phyloP scores from a whole-genome alignment of 2,113 vertebrate genomes.

The Salvelinus sp. region DNA sequence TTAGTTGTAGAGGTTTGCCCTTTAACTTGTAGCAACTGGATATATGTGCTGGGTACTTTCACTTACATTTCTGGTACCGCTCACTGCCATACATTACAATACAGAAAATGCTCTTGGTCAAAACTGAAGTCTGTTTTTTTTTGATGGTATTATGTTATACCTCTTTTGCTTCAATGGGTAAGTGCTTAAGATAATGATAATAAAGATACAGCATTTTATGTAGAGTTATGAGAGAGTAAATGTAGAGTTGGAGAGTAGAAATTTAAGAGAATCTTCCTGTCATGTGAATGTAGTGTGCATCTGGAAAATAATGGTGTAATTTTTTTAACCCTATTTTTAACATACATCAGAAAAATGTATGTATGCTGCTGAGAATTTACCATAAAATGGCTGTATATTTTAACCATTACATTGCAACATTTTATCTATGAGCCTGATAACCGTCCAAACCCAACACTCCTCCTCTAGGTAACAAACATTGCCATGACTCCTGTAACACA shows the following conservation, averaged over 20 bases:
- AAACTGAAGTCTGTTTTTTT: slow-evolving; percentile 6
- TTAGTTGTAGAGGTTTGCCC: no score
- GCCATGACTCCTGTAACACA: neutral
- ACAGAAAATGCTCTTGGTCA: neutral
- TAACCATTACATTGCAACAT: no score
- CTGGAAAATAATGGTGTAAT: neutral
- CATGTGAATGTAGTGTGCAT: neutral
- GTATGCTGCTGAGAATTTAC: no score
- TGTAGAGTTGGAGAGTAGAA: neutral
- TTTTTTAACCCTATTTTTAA: neutral
- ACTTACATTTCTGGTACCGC: no score
- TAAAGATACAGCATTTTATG: neutral
- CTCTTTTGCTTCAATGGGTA: slow-evolving; percentile 42
- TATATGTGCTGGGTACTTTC: neutral
- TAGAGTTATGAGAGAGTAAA: neutral
- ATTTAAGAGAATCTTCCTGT: no score
- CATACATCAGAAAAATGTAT: neutral
- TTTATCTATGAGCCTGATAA: neutral
- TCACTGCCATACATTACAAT: neutral
- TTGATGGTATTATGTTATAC: slow-evolving; percentile 29
- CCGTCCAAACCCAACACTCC: neutral
- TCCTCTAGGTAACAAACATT: slow-evolving; percentile 7
- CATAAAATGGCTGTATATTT: no score
- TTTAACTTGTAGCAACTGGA: no score
- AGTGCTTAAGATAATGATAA: slow-evolving; percentile 22